A percentile compares a stretch with the other conserved stretches of the same genome.
Evolutionary conservation across 2,113 vertebrate species (phyloP).

Genomic region (Indri indri): DNA sequence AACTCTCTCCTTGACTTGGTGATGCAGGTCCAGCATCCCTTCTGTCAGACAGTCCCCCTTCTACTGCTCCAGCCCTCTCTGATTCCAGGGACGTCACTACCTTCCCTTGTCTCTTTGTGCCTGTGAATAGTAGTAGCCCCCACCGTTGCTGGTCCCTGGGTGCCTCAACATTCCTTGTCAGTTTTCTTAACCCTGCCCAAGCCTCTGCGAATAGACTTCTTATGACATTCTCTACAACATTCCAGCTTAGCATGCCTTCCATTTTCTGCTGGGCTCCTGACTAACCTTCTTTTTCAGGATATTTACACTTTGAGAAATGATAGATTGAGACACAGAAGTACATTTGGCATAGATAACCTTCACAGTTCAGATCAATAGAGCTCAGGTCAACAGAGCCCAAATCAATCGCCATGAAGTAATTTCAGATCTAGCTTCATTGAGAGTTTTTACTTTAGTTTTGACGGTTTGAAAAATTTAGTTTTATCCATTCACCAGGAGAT

Average conservation of each 20-base stretch:
- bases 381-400: background rate
- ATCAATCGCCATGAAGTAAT: background rate
- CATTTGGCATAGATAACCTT: background rate
- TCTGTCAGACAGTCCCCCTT: background rate
- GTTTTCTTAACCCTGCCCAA: background rate
- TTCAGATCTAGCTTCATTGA: background rate
- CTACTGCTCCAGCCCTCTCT: background rate
- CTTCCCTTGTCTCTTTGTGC: background rate
- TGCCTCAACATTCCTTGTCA: background rate
- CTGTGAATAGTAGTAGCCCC: background rate
- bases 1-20: background rate
- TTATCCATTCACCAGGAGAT: background rate
- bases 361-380: constrained; percentile 14
- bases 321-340: background rate
- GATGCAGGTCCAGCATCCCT: background rate
- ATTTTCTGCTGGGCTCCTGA: background rate
- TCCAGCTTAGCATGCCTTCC: background rate
- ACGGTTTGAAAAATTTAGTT: background rate
- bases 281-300: background rate
- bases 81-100: background rate
- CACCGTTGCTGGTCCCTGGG: background rate
- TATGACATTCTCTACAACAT: background rate
- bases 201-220: background rate
- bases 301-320: constrained; percentile 34
- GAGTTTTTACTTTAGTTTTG: background rate